phyloP scores from a whole-genome alignment of 1,140 invertebrate genomes.

The Drosophila varians region DNA sequence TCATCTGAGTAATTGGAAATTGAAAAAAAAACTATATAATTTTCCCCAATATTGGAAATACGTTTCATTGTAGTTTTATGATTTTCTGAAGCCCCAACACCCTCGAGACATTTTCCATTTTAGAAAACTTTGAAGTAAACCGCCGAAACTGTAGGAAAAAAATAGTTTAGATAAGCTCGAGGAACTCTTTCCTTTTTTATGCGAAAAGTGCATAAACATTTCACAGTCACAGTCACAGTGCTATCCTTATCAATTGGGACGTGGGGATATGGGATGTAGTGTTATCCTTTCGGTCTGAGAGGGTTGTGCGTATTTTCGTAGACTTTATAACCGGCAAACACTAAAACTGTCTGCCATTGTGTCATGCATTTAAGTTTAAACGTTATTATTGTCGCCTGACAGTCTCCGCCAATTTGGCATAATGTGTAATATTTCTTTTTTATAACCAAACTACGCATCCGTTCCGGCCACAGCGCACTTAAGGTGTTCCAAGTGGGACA shows the following conservation, averaged over 20 bases:
- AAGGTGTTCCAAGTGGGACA: slow-evolving; percentile 48
- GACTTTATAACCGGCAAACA: slow-evolving; percentile 63
- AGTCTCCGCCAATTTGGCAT: slow-evolving; percentile 80
- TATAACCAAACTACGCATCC: slow-evolving; percentile 74
- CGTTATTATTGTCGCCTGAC: slow-evolving; percentile 79
- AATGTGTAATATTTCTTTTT: slow-evolving; percentile 82
- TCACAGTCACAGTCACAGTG: no score
- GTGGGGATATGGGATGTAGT: slow-evolving; percentile 7
- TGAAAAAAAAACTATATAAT: no score
- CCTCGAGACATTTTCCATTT: slow-evolving; percentile 7
- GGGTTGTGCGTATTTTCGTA: slow-evolving; percentile 46
- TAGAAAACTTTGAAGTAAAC: neutral
- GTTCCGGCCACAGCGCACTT: slow-evolving; percentile 37
- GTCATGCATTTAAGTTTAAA: slow-evolving; percentile 73
- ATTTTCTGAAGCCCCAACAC: neutral
- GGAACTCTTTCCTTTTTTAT: slow-evolving; percentile 23
- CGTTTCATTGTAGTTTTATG: slow-evolving; percentile 5
- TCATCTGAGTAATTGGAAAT: no score
- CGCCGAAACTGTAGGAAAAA: neutral
- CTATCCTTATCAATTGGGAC: slow-evolving; percentile 31
- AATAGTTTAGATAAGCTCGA: slow-evolving; percentile 35
- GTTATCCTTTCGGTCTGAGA: slow-evolving; percentile 16
- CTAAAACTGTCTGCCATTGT: slow-evolving; percentile 76
- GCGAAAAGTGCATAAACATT: slow-evolving; percentile 50
- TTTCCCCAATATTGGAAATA: no score